phyloP scores from a whole-genome alignment of 2,888 invertebrate species.

The Miltochrista miniata region DNA sequence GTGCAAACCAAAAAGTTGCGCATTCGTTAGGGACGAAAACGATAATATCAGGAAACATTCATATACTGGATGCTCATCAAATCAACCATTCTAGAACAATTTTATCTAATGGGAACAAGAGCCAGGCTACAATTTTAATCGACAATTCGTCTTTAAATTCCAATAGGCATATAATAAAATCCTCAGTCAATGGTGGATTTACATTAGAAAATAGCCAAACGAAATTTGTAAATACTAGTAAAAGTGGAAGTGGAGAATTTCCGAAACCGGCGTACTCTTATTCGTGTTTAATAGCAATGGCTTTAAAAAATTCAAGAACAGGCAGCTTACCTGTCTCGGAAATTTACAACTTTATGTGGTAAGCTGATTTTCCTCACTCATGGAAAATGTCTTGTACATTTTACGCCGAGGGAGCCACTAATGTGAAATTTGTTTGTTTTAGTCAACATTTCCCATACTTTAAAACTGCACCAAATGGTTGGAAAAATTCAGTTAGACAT shows the following conservation, averaged over 20 bases:
- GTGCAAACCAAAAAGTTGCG: slow-evolving; percentile 71
- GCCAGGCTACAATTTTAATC: slow-evolving; percentile 76
- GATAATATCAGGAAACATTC: slow-evolving; percentile 81
- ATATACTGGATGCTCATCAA: slow-evolving; percentile 77
- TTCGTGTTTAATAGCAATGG: slow-evolving; percentile 98
- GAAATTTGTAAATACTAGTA: slow-evolving; percentile 67
- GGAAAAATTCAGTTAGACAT: slow-evolving; percentile 99
- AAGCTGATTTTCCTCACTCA: slow-evolving; percentile 74
- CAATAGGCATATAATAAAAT: slow-evolving; percentile 78
- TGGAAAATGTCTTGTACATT: background rate
- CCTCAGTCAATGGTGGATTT: slow-evolving; percentile 69
- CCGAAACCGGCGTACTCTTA: slow-evolving; percentile 99
- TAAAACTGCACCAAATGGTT: slow-evolving; percentile 98
- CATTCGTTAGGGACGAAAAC: slow-evolving; percentile 77
- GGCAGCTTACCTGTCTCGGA: slow-evolving; percentile 98
- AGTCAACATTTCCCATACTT: slow-evolving; percentile 99
- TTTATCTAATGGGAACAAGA: slow-evolving; percentile 75
- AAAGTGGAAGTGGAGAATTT: slow-evolving; percentile 85
- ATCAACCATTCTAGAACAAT: slow-evolving; percentile 73
- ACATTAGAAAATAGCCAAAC: slow-evolving; percentile 70
- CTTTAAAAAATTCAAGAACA: slow-evolving; percentile 96
- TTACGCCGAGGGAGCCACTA: background rate
- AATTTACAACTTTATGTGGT: slow-evolving; percentile 99
- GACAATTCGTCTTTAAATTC: slow-evolving; percentile 76
- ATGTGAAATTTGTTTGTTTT: slow-evolving; percentile 55